phyloP scores from a whole-genome alignment of 92 coral and sea anemone species.

The Epizoanthus ramosus region DNA sequence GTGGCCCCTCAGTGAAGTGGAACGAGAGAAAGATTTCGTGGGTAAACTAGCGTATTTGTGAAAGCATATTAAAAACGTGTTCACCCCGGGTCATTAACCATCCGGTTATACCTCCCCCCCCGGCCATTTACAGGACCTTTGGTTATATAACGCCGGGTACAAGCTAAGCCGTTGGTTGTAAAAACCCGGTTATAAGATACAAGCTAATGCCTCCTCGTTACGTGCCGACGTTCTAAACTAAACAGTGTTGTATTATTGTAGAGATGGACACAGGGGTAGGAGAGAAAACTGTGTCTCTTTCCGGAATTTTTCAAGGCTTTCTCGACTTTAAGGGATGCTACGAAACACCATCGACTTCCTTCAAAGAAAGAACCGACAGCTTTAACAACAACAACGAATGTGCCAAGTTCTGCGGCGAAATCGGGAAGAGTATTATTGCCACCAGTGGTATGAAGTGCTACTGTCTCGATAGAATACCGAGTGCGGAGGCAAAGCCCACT shows the following conservation, averaged over 20 bases:
- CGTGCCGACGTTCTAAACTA: no score
- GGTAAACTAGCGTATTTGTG: no score
- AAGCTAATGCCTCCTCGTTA: no score
- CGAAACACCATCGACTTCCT: neutral
- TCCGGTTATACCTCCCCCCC: no score
- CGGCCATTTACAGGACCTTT: no score
- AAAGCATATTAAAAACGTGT: no score
- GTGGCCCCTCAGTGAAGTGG: no score
- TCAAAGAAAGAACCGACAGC: constrained; percentile 29
- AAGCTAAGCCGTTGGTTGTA: no score
- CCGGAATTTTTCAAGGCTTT: neutral
- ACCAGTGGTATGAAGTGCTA: neutral
- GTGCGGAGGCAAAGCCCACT: neutral
- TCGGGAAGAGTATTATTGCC: neutral
- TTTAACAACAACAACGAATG: constrained; percentile 4
- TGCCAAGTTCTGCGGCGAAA: neutral
- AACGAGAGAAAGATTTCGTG: no score
- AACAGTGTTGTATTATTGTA: neutral
- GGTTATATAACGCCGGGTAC: no score
- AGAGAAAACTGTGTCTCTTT: neutral
- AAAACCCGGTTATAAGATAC: no score
- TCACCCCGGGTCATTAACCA: no score
- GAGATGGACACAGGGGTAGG: neutral
- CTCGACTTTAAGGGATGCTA: neutral
- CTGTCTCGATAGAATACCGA: neutral